Base-by-base conservation (phyloP, 2,888 invertebrate genomes). In the Cephus rjabovi region DNA sequence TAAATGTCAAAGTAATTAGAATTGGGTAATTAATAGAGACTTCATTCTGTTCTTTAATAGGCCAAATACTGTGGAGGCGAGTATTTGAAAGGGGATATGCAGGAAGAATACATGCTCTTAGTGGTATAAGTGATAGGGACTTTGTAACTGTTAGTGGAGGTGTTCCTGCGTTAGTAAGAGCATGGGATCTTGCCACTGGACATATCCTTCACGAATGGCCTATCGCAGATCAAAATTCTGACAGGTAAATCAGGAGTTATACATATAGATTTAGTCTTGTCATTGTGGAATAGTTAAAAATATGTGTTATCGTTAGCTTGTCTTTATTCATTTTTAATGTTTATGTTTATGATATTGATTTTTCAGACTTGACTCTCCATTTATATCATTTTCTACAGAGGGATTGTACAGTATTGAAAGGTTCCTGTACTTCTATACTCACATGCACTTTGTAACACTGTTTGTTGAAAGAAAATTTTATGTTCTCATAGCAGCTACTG, bases 11-110 rank as follows among this genome's bases (percentile, higher is more conserved):
- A 40, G 15, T 6, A 15, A 40, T 40, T 40, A 6, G 15, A 40
- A 40, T 40, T 40, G 1, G 23, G 23, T 40, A 40, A 23, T 40
- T 40, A 40, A 15, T 40, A 4, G 15, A 40, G 6, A 40, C 9
- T 40, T 40, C 40, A 79, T 76, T 80, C 76, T 75, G 1, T 76
- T 80, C 37, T 35, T 12, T 87, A 87, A 23, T 84, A 95, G 96
- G 96, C 75, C 94, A 95, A 90, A 94, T 96, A 85, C 92, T 95
- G 86, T 98, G 98, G 97, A 94, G 98, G 78, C 96, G 97, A 90
- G 94, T 97, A 75, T 93, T 98, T 76, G 98, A 98, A 86, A 90
- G 92, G 83, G 92, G 93, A 81, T 88, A 89, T 23, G 92, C 94
- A 30, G 95, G 95, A 80, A 93, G 94, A 87, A 94, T 97, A 80